Base-by-base conservation (phyloP, 2,113 vertebrate genomes). In the Carollia perspicillata region DNA sequence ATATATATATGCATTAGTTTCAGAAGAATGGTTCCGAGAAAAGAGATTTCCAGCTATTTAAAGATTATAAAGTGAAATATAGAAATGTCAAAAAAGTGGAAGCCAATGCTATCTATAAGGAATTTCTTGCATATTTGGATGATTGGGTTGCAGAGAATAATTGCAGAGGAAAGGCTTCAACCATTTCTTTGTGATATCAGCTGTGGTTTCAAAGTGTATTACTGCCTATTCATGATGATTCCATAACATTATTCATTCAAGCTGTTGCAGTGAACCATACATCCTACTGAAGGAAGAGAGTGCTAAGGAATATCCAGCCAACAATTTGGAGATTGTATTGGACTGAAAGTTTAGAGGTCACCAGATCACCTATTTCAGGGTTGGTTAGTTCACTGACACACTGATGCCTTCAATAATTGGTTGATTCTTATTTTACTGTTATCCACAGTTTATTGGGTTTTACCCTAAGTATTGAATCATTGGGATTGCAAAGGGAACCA, bases 231-330 rank as follows among this genome's bases (percentile, higher is more conserved):
- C 5, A 2, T 18, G 49, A 1, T 51, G 47, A 60, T 20, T 86
- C 47, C 11, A 12, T 28, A 11, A 42, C 1, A 3, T 23, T 51
- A 26, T 65, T 44, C 35, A 63, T 30, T 37, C 1, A 12, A 7
- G 30, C 6, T 28, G 1, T 71, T 40, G 28, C 47, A 23, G 9
- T 55, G 40, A 78, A 74, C 55, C n/a, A 1, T 8, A 47, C 0
- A 3, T 3, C 0, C 55, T 20, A 3, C 5, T 5, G 13, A 58
- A 5, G 8, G 63, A 72, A 63, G 42, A 11, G 6, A 8, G 6
- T 13, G 1, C 7, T 53, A 51, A 58, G 33, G 47, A 47, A 35
- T 9, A 60, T 5, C 22, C 33, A 35, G 8, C 3, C 28, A 5
- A 2, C 35, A 66, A 1, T 8, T 33, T 18, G 53, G 47, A 37